A percentile compares a stretch with the other conserved stretches of the same genome.
Conservation (phyloP, 2,113 vertebrate genomes). For the Stegostoma tigrinum region DNA sequence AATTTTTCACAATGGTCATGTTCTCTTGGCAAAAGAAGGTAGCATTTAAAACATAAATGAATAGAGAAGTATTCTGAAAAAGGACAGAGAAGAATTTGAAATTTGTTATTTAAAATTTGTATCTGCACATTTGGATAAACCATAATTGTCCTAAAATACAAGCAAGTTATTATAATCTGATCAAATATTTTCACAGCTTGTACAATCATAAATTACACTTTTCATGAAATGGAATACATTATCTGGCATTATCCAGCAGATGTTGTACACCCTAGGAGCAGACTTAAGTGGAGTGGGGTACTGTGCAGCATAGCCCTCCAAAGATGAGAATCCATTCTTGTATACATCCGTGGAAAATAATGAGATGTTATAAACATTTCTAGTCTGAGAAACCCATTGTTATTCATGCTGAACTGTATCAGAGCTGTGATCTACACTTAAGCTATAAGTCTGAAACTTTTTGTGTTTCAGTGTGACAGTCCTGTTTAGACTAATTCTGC, state of each 20-base stretch:
- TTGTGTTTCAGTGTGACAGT: background rate
- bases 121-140: background rate
- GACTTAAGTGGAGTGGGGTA: background rate
- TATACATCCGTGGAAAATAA: background rate
- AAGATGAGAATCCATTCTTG: background rate
- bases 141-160: background rate
- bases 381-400: background rate
- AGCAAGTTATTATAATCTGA: background rate
- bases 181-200: background rate
- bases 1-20: background rate
- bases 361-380: background rate
- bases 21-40: background rate
- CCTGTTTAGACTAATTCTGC: background rate
- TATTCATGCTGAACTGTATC: background rate
- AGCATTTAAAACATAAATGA: background rate
- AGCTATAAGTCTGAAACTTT: background rate
- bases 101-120: background rate
- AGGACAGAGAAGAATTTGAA: background rate
- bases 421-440: background rate
- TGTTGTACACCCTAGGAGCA: background rate
- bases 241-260: background rate
- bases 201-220: background rate
- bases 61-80: background rate
- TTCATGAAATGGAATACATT: background rate
- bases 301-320: background rate